Evolutionary conservation across 2,797 vertebrate species (phyloP).

Genomic region (Typhlichthys eigenmanni): DNA sequence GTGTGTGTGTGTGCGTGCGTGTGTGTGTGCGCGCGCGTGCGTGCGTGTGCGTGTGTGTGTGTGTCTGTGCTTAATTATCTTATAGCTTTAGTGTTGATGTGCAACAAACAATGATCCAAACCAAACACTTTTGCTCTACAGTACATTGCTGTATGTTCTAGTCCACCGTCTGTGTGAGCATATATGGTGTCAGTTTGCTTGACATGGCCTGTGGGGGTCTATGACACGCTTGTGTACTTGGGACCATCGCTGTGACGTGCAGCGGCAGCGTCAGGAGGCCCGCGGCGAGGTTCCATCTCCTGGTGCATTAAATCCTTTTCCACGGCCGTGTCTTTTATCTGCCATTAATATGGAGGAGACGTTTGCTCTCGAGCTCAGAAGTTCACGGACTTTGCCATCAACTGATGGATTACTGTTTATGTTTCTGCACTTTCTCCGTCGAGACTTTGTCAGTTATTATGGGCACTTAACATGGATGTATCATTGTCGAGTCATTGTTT

Average conservation of each 20-base stretch:
- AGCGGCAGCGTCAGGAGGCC: constrained; percentile 6
- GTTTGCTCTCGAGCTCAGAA: constrained; percentile 35
- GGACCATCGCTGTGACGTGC: not conserved
- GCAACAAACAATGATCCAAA: not conserved
- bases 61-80: too few relatives aligned
- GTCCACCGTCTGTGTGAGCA: not conserved
- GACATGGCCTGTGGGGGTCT: constrained; percentile 17
- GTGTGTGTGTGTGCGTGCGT: too few relatives aligned
- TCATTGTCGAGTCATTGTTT: too few relatives aligned
- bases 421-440: too few relatives aligned
- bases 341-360: constrained; percentile 46
- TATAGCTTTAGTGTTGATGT: not conserved
- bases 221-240: constrained; percentile 8
- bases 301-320: constrained; percentile 13
- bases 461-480: too few relatives aligned
- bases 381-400: not conserved
- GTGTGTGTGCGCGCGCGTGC: too few relatives aligned
- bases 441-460: too few relatives aligned
- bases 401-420: constrained; percentile 24
- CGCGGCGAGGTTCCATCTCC: not conserved
- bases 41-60: too few relatives aligned
- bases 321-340: constrained; percentile 31
- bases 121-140: not conserved
- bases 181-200: not conserved
- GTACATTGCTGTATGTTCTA: not conserved